These are phyloP conservation scores for Procambarus clarkii DNA, from an alignment of 1,140 invertebrate genomes.

Conservation along the genomic window DNA sequence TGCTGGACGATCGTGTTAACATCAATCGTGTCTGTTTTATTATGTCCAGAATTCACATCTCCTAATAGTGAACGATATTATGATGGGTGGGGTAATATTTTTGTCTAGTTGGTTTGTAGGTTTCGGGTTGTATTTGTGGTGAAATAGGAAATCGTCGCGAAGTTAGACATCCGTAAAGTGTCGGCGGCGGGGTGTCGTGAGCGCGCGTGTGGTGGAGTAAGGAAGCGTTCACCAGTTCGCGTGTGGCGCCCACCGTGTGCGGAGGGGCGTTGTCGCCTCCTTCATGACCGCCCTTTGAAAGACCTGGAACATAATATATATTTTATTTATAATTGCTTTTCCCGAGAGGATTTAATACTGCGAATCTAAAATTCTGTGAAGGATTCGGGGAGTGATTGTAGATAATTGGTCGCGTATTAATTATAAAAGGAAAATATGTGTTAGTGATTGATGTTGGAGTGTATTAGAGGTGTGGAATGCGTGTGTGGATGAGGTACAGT, in stretches of 20 bases:
- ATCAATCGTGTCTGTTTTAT: too few relatives aligned
- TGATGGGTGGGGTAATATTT: not conserved
- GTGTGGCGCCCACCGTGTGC: constrained; percentile 45
- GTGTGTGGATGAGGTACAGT: not conserved
- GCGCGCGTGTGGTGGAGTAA: constrained; percentile 41
- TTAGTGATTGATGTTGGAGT: not conserved
- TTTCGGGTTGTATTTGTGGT: not conserved
- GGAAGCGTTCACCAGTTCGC: constrained; percentile 53
- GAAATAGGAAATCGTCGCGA: constrained; percentile 12
- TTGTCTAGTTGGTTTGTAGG: not conserved
- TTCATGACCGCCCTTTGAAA: not conserved
- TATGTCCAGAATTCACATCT: too few relatives aligned
- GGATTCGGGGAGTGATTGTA: too few relatives aligned
- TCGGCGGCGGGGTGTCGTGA: not conserved
- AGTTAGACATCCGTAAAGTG: constrained; percentile 38
- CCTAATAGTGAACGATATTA: not conserved
- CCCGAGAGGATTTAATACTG: too few relatives aligned
- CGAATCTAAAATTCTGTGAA: too few relatives aligned
- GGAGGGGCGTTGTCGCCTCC: not conserved
- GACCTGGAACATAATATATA: not conserved
- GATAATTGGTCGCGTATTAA: too few relatives aligned
- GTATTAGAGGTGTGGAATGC: not conserved
- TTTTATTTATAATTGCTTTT: too few relatives aligned
- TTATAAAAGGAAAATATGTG: not conserved
- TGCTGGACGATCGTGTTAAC: too few relatives aligned